Percentiles rank a stretch among this genome's conserved stretches.
These are phyloP conservation scores for Brachynemurus nebulosus DNA, from an alignment of 2,888 invertebrate species.

Conservation along the genomic window DNA sequence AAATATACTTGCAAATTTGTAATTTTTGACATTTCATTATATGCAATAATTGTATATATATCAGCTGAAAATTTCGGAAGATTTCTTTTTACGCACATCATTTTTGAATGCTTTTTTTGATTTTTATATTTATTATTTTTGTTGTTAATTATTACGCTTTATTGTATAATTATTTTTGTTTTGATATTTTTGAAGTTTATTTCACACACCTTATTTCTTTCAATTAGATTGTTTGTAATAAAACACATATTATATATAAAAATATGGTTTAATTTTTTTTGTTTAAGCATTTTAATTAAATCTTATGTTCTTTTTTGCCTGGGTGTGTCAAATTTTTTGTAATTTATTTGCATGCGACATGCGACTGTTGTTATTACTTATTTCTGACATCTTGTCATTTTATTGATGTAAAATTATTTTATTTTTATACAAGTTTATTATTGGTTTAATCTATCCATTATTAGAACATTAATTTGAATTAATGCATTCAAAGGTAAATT, in stretches of 20 bases:
- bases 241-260: too few relatives aligned
- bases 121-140: too few relatives aligned
- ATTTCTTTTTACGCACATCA: not conserved
- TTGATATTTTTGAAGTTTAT: not conserved
- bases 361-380: slow-evolving; percentile 1
- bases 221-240: too few relatives aligned
- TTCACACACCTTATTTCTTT: too few relatives aligned
- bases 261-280: too few relatives aligned
- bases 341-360: slow-evolving; percentile 6
- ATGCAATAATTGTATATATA: not conserved
- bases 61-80: not conserved
- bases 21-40: not conserved
- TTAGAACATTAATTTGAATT: too few relatives aligned
- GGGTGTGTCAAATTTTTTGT: slow-evolving; percentile 2
- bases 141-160: too few relatives aligned
- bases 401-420: too few relatives aligned
- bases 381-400: not conserved
- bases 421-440: too few relatives aligned
- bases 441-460: too few relatives aligned
- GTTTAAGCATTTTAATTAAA: not conserved
- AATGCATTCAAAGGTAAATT: too few relatives aligned
- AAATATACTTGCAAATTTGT: not conserved
- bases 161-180: not conserved
- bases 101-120: not conserved
- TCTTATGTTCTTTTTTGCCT: not conserved